Base-by-base conservation (phyloP, 2,888 invertebrate genomes). In the Euplexia lucipara region DNA sequence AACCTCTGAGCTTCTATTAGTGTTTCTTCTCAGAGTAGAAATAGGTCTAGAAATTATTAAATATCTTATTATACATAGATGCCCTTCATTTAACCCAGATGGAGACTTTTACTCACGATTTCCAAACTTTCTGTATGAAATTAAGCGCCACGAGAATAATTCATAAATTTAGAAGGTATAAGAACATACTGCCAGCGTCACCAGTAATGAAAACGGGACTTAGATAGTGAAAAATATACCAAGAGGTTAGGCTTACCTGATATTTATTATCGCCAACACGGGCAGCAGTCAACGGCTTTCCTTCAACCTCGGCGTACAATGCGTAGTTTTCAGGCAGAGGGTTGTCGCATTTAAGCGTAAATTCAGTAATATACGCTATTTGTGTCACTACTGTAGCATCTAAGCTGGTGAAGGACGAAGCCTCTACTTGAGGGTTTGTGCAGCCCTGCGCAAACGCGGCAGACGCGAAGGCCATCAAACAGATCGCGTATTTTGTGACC, bases 301-400 rank as follows among this genome's bases (percentile, higher is more conserved):
- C 98, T 79, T 98, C 97, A 63, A 99, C 96, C 88, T 99, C 98
- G 16, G 99, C 99, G 90, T 98, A 99, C 63, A 99, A 92, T 37
- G 97, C 97, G 74, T 97, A 96, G 87, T 96, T 96, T 72, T 96
- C 96, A 64, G 96, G 94, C 80, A 96, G 80, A 3, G 95, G 93
- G 78, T 97, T 96, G 78, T 96, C 96, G 88, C 99, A 99, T 87
- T 97, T 97, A 45, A 99, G 94, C 10, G 97, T 96, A 93, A 99
- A 99, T 92, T 99, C 98, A 14, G 98, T 97, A 83, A 99, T 97
- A 91, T 98, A 98, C 0, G 98, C 99, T 79, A 99, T 98, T 88
- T 97, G 97, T 75, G 98, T 97, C 12, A 99, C 97, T 70, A 99
- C 97, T 51, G 99, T 98, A 0, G 98, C 98, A 95, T 99, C 99